Conservation (phyloP, 30 jellyfish, hydroid and myxozoan species). For the Cassiopea xamachana region DNA sequence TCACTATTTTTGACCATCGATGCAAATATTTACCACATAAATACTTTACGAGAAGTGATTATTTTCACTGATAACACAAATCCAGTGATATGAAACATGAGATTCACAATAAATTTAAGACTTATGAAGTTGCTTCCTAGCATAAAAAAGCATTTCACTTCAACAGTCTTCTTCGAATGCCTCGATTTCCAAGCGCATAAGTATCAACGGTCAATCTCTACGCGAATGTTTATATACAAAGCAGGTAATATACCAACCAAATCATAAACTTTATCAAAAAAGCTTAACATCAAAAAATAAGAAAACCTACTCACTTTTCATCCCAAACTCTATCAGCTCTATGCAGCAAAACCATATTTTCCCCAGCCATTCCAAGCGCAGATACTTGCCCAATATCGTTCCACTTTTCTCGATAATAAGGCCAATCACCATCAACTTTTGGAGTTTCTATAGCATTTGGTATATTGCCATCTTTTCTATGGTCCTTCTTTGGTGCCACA, state of each 20-base stretch:
- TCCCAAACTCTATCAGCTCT: constrained; percentile 84
- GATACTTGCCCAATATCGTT: constrained; percentile 57
- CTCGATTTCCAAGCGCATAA: too few species aligned
- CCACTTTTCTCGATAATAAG: constrained; percentile 36
- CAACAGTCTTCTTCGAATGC: too few species aligned
- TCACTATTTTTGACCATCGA: too few species aligned
- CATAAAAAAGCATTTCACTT: too few species aligned
- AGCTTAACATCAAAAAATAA: neutral
- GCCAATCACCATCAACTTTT: constrained; percentile 74
- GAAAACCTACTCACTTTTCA: constrained; percentile 41
- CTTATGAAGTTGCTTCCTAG: too few species aligned
- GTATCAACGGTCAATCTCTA: too few species aligned
- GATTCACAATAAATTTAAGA: too few species aligned
- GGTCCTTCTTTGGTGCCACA: constrained; percentile 1
- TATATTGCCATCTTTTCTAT: neutral
- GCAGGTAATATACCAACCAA: neutral
- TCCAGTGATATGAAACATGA: too few species aligned
- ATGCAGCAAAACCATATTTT: constrained; percentile 59
- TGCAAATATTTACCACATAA: too few species aligned
- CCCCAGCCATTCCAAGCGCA: constrained; percentile 56
- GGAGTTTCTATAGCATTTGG: constrained; percentile 8
- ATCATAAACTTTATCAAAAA: neutral
- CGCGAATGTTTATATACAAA: neutral
- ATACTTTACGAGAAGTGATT: too few species aligned
- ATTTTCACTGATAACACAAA: too few species aligned